Conservation (phyloP, 2,113 vertebrate species). For the Passer montanus region DNA sequence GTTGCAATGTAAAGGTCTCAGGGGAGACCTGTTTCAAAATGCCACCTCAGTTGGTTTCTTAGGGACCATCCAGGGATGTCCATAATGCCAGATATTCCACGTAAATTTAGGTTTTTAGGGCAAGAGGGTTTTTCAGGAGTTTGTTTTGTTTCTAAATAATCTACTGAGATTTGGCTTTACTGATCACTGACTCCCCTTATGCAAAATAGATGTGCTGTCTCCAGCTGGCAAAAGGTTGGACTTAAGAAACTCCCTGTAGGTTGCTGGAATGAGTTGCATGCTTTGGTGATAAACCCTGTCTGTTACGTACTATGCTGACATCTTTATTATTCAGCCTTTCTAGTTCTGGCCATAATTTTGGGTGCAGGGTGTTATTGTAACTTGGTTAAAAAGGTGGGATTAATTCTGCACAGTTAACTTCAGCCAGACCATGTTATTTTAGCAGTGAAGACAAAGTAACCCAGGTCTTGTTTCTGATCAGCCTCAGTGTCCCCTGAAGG, state of each 20-base stretch:
- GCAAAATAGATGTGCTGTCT: background rate
- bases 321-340: background rate
- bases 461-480: background rate
- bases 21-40: background rate
- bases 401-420: background rate
- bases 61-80: background rate
- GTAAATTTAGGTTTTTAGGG: background rate
- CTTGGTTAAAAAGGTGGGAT: background rate
- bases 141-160: background rate
- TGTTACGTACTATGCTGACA: background rate
- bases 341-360: background rate
- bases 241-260: background rate
- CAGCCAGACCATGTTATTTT: background rate
- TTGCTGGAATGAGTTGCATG: background rate
- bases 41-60: background rate
- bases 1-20: background rate
- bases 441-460: background rate
- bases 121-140: accelerated
- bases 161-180: background rate
- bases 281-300: background rate
- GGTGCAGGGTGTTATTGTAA: background rate
- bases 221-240: background rate
- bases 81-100: background rate
- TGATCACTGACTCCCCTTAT: background rate
- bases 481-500: background rate